Percentiles rank a stretch among this genome's conserved stretches.
These are phyloP conservation scores for Casuarius casuarius DNA, from an alignment of 2,113 vertebrate genomes.

Conservation along the genomic window DNA sequence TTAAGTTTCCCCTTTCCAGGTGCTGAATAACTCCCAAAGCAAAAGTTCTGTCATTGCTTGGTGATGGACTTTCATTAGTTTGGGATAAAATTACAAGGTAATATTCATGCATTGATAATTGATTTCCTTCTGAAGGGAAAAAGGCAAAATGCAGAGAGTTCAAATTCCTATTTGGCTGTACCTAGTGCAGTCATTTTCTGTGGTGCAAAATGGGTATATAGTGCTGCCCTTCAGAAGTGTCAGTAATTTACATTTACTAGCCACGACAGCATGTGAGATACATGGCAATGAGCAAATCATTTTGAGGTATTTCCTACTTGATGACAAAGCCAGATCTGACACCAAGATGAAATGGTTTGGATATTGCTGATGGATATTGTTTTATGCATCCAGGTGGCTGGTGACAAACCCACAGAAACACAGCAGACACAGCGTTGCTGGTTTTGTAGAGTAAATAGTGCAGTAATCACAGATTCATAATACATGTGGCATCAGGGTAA, in stretches of 20 bases:
- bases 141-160: background rate
- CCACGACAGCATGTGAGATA: background rate
- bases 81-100: background rate
- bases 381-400: background rate
- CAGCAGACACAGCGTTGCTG: background rate
- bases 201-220: background rate
- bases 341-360: background rate
- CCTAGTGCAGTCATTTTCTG: background rate
- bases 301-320: background rate
- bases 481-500: rapidly evolving
- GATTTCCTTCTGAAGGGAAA: background rate
- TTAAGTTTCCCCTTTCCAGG: slow-evolving; percentile 13
- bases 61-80: slow-evolving; percentile 12
- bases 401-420: background rate
- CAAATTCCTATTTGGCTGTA: background rate
- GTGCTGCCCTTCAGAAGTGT: background rate
- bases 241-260: background rate
- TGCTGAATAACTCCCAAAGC: slow-evolving; percentile 1
- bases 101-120: background rate
- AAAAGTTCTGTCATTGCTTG: background rate
- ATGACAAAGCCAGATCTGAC: background rate
- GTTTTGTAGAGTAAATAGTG: background rate
- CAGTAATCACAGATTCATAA: background rate
- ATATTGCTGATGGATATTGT: background rate
- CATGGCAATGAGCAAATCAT: background rate